These are phyloP conservation scores for Panurus biarmicus DNA, from an alignment of 2,113 vertebrate genomes.

Conservation along the genomic window DNA sequence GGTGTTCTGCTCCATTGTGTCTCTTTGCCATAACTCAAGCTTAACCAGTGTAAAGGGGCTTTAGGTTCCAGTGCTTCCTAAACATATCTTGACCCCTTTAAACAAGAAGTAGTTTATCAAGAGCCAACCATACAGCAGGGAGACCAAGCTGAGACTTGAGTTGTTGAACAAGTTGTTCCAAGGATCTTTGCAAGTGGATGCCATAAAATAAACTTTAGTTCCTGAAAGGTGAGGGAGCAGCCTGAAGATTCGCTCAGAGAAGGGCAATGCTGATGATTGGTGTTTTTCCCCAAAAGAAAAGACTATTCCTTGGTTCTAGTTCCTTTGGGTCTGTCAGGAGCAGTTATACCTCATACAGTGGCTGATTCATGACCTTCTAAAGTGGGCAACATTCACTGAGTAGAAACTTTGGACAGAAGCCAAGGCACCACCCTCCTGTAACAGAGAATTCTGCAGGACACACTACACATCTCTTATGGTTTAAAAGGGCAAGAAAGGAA, in stretches of 20 bases:
- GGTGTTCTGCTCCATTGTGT: background rate
- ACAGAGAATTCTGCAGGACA: background rate
- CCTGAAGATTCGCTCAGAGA: background rate
- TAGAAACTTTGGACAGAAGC: background rate
- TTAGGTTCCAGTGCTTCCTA: background rate
- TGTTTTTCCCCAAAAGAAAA: background rate
- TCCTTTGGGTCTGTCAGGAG: background rate
- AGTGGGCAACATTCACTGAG: background rate
- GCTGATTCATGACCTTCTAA: background rate
- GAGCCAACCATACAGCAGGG: background rate
- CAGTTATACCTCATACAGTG: background rate
- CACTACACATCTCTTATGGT: background rate
- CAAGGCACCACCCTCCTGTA: background rate
- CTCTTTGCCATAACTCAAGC: background rate
- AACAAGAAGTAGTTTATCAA: background rate
- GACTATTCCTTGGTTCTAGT: background rate
- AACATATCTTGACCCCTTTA: background rate
- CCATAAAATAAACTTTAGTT: background rate
- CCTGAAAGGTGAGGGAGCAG: background rate
- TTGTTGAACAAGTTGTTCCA: background rate
- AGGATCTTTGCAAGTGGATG: background rate
- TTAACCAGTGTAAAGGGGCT: background rate
- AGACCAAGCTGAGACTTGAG: slow-evolving; percentile 4
- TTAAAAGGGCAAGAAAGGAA: background rate
- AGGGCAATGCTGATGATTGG: background rate